Base-by-base conservation (phyloP, 1,140 invertebrate genomes). In the Platorchestia sp. region DNA sequence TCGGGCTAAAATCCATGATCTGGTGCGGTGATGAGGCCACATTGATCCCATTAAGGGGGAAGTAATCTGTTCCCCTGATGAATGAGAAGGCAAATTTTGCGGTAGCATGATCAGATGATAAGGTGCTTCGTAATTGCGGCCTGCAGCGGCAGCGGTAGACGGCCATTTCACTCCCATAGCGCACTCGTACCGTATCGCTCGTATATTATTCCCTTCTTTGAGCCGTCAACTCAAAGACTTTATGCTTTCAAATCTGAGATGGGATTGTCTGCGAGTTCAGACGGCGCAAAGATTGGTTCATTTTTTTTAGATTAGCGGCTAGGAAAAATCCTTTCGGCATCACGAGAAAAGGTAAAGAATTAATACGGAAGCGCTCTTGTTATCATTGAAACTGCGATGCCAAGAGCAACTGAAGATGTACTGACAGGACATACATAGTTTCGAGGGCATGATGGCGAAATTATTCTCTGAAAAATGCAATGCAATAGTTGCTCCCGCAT, bases 41-140 rank as follows among this genome's bases (percentile, higher is more conserved):
- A 93, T 93, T 93, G 91, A 93, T 93, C 91, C 91, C 91, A 93
- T 93, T 93, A 93, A 45, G 40, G 91, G 91, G 91, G 91, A 93
- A 93, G 91, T 47, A 93, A 93, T 93, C 91, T 93, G 91, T 93
- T 93, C 91, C 45, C 91, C 45, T 93, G 91, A 93, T 93, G 91
- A 93, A 47, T 47, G 91, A 93, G 91, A 93, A 47, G 91, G 91
- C 91, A 93, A 93, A 93, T 93, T 93, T 93, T 44, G 45, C 91
- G 91, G 91, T 93, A 45, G 91, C 91, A 93, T 93, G 91, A 93
- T 93, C 45, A n/a, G 22, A 40, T 93, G 91, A 93, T 93, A 93
- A 45, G 91, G 91, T 42, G 87, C 7, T 90, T 41, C 87, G 10
- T 90, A 44, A 90, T 43, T 90, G 44, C 41, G 44, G 87, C 19